phyloP scores from a whole-genome alignment of 2,113 vertebrate species.

The Syrrhaptes paradoxus region DNA sequence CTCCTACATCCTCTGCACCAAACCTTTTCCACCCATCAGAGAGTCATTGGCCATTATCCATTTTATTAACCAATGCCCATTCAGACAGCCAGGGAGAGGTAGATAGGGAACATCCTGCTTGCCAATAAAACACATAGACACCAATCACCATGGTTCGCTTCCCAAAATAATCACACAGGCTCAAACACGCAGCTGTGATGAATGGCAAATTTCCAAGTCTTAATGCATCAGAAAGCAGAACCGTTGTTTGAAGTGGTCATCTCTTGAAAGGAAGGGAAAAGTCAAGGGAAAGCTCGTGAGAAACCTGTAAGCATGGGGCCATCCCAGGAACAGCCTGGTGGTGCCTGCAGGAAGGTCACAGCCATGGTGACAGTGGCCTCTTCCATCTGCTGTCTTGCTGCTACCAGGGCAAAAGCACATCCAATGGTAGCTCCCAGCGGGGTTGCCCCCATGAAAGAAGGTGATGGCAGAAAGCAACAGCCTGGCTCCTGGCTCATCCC shows the following conservation, averaged over 20 bases:
- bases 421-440: rapidly evolving
- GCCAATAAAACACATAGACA: slow-evolving; percentile 40
- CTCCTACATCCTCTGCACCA: background rate
- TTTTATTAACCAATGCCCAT: slow-evolving; percentile 64
- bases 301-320: background rate
- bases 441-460: background rate
- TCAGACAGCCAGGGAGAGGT: slow-evolving; percentile 26
- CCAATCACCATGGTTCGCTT: slow-evolving; percentile 65
- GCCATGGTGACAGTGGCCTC: rapidly evolving
- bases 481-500: background rate
- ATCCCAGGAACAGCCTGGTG: background rate
- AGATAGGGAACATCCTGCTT: slow-evolving; percentile 43
- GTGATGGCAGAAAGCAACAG: background rate
- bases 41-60: slow-evolving; percentile 34
- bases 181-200: slow-evolving; percentile 64
- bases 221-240: slow-evolving; percentile 64
- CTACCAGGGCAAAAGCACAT: background rate
- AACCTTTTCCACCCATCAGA: slow-evolving; percentile 42
- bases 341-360: background rate
- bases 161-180: slow-evolving; percentile 66
- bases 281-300: background rate
- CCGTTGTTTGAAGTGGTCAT: slow-evolving; percentile 50
- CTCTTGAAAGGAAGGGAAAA: slow-evolving; percentile 18
- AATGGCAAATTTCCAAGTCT: slow-evolving; percentile 67
- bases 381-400: background rate